These are phyloP conservation scores for Fregata magnificens DNA, from an alignment of 2,113 vertebrate species.

Conservation along the genomic window DNA sequence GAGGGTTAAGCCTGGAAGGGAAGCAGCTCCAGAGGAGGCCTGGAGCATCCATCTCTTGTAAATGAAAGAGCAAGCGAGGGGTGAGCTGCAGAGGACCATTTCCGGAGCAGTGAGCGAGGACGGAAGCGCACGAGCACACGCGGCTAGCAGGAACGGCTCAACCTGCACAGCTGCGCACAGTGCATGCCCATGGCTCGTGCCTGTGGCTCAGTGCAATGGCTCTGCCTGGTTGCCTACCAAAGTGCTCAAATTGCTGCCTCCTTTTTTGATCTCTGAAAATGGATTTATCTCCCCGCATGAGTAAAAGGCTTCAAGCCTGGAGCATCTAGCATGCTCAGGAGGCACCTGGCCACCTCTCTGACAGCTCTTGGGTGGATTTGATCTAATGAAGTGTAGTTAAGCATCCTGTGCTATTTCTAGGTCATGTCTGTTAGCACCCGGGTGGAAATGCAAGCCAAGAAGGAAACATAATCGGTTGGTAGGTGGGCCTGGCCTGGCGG, in stretches of 20 bases:
- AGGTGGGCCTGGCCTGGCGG: background rate
- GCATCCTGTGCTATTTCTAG: background rate
- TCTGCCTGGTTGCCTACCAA: fast-evolving
- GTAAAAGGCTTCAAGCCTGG: background rate
- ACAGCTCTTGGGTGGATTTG: background rate
- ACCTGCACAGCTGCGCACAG: fast-evolving
- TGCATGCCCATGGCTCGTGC: background rate
- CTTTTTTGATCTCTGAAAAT: background rate
- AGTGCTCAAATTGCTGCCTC: fast-evolving
- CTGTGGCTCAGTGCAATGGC: background rate
- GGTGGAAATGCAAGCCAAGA: background rate
- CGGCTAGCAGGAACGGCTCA: fast-evolving
- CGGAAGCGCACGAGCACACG: fast-evolving
- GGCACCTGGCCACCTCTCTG: background rate
- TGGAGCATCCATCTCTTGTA: background rate
- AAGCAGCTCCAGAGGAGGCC: background rate
- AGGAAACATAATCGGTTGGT: background rate
- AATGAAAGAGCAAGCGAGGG: background rate
- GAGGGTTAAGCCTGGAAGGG: background rate
- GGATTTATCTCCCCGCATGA: fast-evolving
- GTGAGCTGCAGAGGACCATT: background rate
- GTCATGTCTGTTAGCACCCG: background rate
- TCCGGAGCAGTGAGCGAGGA: background rate
- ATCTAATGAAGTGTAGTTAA: background rate
- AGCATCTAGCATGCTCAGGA: background rate